Evolutionary conservation across 2,797 vertebrate genomes (phyloP).

Genomic region (Picus viridis): DNA sequence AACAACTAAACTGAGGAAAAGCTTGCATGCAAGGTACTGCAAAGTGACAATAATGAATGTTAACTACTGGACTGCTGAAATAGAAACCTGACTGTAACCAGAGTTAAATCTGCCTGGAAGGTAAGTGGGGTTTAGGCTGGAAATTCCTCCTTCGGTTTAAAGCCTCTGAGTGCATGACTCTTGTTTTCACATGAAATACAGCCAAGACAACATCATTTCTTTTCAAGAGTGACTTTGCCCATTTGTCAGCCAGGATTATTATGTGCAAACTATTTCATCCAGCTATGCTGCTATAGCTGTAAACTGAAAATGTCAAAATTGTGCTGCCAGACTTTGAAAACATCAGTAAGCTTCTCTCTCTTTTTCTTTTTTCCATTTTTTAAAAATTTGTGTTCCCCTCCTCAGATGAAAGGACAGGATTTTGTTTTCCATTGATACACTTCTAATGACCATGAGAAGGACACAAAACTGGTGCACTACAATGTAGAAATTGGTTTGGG

Average conservation of each 20-base stretch:
- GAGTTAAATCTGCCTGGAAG: constrained; percentile 4
- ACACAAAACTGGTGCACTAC: not conserved
- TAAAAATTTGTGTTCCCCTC: rapidly evolving
- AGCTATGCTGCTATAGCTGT: constrained; percentile 1
- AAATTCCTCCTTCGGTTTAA: not conserved
- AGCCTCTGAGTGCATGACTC: not conserved
- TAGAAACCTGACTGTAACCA: not conserved
- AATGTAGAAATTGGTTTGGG: not conserved
- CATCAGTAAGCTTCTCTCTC: not conserved
- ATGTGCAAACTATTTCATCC: constrained; percentile 26
- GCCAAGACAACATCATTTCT: not conserved
- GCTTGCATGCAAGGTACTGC: not conserved
- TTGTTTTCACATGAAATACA: not conserved
- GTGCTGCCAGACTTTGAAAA: not conserved
- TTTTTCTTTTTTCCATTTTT: too few relatives aligned
- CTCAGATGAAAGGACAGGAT: not conserved
- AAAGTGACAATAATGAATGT: constrained; percentile 24
- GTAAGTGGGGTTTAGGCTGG: not conserved
- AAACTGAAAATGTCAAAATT: constrained; percentile 31
- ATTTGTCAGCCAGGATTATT: constrained; percentile 50
- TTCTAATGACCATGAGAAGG: not conserved
- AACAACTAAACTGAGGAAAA: not conserved
- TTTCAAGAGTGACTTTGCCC: constrained; percentile 45
- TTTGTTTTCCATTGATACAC: not conserved
- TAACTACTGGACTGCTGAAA: constrained; percentile 2